A percentile compares a stretch with the other conserved stretches of the same genome.
Evolutionary conservation across 2,797 vertebrate species (phyloP).

Genomic region (Sparus aurata): DNA sequence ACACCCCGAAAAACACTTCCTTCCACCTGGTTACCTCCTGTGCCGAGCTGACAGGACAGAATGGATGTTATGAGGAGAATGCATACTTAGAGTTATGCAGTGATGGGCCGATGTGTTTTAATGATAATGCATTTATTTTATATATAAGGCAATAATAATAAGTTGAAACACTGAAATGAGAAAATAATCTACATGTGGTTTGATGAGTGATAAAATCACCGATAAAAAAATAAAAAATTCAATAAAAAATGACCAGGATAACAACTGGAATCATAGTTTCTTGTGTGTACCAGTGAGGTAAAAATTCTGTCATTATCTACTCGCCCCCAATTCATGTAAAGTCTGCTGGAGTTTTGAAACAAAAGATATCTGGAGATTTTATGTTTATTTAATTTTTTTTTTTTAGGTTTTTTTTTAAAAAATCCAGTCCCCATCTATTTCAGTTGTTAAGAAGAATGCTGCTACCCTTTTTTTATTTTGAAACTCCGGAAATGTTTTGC

Average conservation of each 20-base stretch:
- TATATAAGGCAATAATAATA: too few relatives aligned
- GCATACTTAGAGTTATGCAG: too few relatives aligned
- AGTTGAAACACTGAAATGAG: background rate
- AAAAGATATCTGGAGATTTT: too few relatives aligned
- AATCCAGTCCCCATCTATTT: too few relatives aligned
- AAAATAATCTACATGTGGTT: background rate
- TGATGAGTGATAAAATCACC: background rate
- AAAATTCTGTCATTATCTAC: too few relatives aligned
- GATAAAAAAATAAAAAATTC: background rate
- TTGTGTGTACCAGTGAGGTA: background rate
- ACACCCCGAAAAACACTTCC: constrained; percentile 39
- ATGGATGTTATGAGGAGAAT: background rate
- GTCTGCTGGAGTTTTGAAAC: too few relatives aligned
- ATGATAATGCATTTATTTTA: background rate
- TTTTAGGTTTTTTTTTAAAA: too few relatives aligned
- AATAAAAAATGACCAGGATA: background rate
- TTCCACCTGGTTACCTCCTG: constrained; percentile 57
- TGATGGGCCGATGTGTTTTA: background rate
- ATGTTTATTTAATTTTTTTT: too few relatives aligned
- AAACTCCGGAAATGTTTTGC: too few relatives aligned
- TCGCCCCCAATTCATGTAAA: too few relatives aligned
- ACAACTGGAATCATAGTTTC: background rate
- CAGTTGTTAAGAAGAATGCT: too few relatives aligned
- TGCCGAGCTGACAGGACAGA: background rate
- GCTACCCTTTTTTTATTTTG: too few relatives aligned